Percentiles rank a stretch among this genome's conserved stretches.
phyloP scores from a whole-genome alignment of 1,140 invertebrate species.

The Zaprionus taronus region DNA sequence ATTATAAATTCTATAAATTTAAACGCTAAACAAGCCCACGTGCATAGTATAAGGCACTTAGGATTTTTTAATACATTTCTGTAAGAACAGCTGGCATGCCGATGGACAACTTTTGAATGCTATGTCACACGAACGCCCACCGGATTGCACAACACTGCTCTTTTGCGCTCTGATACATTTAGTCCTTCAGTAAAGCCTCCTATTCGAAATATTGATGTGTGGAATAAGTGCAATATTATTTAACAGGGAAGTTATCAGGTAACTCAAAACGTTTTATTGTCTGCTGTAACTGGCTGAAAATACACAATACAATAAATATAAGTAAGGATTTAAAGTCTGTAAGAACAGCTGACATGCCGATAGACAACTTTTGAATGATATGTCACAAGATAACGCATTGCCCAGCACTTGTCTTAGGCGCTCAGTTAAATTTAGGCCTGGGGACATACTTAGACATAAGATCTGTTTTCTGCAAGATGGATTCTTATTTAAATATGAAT shows the following conservation, averaged over 20 bases:
- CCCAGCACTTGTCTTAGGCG: background rate
- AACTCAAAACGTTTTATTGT: too few species aligned
- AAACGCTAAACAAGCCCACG: conserved; percentile 58
- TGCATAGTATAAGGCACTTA: conserved; percentile 54
- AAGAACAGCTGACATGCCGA: conserved; percentile 35
- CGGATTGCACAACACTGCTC: background rate
- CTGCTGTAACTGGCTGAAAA: too few species aligned
- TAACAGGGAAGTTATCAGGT: too few species aligned
- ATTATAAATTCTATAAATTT: conserved; percentile 27
- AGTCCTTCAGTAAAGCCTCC: background rate
- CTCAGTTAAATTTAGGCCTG: background rate
- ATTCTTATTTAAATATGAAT: too few species aligned
- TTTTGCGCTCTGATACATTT: background rate
- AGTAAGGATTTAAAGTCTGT: background rate
- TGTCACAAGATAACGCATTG: background rate
- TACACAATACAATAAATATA: too few species aligned
- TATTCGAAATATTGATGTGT: background rate
- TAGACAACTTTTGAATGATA: conserved; percentile 2
- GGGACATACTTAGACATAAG: background rate
- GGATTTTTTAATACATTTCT: conserved; percentile 39
- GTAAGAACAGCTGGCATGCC: conserved; percentile 33
- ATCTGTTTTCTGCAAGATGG: too few species aligned
- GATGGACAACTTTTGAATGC: conserved; percentile 1
- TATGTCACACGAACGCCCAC: background rate
- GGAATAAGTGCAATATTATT: too few species aligned